A percentile compares a stretch with the other conserved stretches of the same genome.
Evolutionary conservation across 2,797 vertebrate genomes (phyloP).

Genomic region (Oreonectes daqikongensis): DNA sequence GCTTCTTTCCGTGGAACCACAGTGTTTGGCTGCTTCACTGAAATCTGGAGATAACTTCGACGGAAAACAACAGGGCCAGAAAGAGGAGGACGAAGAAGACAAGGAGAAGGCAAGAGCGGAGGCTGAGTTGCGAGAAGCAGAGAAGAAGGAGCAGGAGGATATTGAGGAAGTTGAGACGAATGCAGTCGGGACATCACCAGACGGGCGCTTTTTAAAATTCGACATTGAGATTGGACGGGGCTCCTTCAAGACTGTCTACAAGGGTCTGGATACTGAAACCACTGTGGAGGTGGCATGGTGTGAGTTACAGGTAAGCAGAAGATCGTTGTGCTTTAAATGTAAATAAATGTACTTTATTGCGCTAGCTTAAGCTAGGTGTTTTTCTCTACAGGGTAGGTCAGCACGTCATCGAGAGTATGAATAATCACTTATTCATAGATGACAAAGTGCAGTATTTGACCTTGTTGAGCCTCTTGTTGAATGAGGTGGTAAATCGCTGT

Average conservation of each 20-base stretch:
- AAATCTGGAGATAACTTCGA: conserved; percentile 59
- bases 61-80: conserved; percentile 56
- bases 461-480: neutral
- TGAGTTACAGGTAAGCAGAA: conserved; percentile 89
- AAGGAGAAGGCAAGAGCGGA: conserved; percentile 74
- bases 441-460: conserved; percentile 25
- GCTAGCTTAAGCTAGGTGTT: neutral
- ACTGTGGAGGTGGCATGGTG: conserved; percentile 99
- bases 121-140: conserved; percentile 75
- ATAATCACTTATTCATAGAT: conserved; percentile 11
- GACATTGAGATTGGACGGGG: conserved; percentile 98
- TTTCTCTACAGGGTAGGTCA: neutral
- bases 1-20: conserved; percentile 56
- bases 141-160: conserved; percentile 86
- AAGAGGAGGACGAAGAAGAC: conserved; percentile 70
- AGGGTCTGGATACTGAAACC: conserved; percentile 95
- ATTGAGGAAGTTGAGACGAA: conserved; percentile 96
- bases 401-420: neutral
- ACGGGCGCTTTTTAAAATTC: conserved; percentile 96
- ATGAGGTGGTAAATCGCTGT: conserved; percentile 12
- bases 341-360: neutral
- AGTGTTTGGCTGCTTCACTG: conserved; percentile 59
- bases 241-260: conserved; percentile 98
- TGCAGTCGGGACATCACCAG: conserved; percentile 91
- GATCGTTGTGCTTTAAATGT: neutral